Evolutionary conservation across 2,113 vertebrate genomes (phyloP), one percentile per base, ranked within the genome.

Genomic region (Astur gentilis): DNA sequence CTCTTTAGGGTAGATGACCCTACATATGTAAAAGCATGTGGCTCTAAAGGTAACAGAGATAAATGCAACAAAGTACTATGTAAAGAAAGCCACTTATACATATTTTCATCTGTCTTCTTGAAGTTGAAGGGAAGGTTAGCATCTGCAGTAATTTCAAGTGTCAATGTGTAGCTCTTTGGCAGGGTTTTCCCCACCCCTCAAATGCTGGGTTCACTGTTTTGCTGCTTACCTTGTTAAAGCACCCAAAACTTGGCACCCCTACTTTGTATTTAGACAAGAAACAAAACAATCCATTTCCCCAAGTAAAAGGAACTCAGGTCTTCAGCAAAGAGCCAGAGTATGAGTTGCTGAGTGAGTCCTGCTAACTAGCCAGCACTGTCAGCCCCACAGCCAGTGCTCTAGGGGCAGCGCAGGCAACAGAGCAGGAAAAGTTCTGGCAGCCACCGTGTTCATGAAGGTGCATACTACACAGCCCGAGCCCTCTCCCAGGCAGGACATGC

Each of bases 201-300:
- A 2, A 38, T 55, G 31, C 67, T 70, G 40, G 16, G 49, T 86
- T 92, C 3, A 1, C 54, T 31, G 27, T 40, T 84, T 70, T 52
- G 69, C 65, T 38, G 50, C 57, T 83, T 70, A 45, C 36, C 71
- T 78, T 58, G 45, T 65, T 70, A 78, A 78, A n/a, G 22, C 9
- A 78, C 42, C 29, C 60, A 10, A 87, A 90, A 81, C 50, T 32
- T 15, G 42, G 72, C 42, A 93, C 4, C 29, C 50, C 16, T 71
- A 3, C 60, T 71, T 81, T 31, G 6, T 34, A 84, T 32, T 72
- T 73, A 83, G 86, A 87, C 80, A 62, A 45, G 86, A 92, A 94
- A 89, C 31, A 66, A 97, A 95, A 42, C 67, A 83, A 94, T 84
- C 47, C 60, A 71, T 87, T 93, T 89, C 34, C 50, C 52, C 50